phyloP scores from a whole-genome alignment of 2,797 vertebrate genomes.

The Accipiter fasciatus region DNA sequence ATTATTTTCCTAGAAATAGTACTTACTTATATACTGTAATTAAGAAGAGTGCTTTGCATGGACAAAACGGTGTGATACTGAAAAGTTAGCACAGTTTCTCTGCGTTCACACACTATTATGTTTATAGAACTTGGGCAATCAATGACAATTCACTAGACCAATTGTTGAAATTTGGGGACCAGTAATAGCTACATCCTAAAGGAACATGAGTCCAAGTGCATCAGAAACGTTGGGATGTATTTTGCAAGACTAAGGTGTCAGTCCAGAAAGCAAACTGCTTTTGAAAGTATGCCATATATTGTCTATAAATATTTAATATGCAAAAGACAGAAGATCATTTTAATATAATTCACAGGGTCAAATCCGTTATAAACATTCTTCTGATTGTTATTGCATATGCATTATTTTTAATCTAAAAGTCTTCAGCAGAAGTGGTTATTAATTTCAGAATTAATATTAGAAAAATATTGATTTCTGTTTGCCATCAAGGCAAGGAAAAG shows the following conservation, averaged over 20 bases:
- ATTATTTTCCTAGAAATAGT: not conserved
- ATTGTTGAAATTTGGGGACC: not conserved
- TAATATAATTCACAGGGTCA: not conserved
- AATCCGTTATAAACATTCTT: not conserved
- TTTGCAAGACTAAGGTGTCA: not conserved
- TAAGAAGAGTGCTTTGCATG: not conserved
- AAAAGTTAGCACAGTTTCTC: not conserved
- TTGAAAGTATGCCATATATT: not conserved
- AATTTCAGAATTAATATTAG: not conserved
- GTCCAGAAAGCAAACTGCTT: not conserved
- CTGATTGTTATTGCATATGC: not conserved
- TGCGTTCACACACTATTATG: not conserved
- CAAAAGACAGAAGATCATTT: not conserved
- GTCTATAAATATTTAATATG: not conserved
- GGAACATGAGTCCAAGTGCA: not conserved
- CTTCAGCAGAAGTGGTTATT: not conserved
- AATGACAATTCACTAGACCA: not conserved
- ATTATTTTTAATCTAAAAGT: not conserved
- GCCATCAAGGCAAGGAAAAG: not conserved
- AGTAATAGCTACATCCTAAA: not conserved
- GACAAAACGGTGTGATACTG: not conserved
- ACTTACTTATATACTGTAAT: not conserved
- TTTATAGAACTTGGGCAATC: not conserved
- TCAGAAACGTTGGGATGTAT: not conserved
- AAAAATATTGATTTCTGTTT: not conserved